A percentile compares a stretch with the other conserved stretches of the same genome.
phyloP scores from a whole-genome alignment of 2,888 invertebrate species.

The Platycheirus albimanus region DNA sequence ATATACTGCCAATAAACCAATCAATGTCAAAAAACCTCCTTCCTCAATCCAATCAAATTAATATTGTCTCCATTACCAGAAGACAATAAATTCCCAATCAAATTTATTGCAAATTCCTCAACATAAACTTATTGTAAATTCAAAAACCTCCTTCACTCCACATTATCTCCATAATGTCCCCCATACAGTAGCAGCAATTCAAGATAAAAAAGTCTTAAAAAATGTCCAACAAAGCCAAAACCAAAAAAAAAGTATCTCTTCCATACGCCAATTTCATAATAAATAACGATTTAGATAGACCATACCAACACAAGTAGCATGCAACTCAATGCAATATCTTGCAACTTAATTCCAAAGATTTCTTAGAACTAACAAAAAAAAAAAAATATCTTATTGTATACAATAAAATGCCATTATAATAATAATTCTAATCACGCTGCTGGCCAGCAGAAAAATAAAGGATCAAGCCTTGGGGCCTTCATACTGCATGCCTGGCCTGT shows the following conservation, averaged over 20 bases:
- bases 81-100: slow-evolving; percentile 53
- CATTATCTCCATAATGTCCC: slow-evolving; percentile 2
- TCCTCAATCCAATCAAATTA: slow-evolving; percentile 63
- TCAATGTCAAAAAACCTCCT: slow-evolving; percentile 52
- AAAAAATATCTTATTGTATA: slow-evolving; percentile 35
- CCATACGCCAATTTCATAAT: slow-evolving; percentile 67
- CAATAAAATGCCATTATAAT: slow-evolving; percentile 62
- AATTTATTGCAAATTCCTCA: slow-evolving; percentile 69
- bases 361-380: slow-evolving; percentile 49
- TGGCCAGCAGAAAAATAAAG: slow-evolving; percentile 39
- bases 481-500: too few species aligned
- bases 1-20: slow-evolving; percentile 21
- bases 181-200: slow-evolving; percentile 17
- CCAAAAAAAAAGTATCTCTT: slow-evolving; percentile 23
- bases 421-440: slow-evolving; percentile 71
- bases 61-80: slow-evolving; percentile 53
- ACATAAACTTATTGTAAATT: slow-evolving; percentile 46
- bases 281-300: slow-evolving; percentile 70
- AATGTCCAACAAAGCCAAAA: slow-evolving; percentile 16
- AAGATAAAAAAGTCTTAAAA: background rate
- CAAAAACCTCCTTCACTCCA: background rate
- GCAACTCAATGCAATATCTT: slow-evolving; percentile 44
- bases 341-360: slow-evolving; percentile 46
- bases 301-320: slow-evolving; percentile 39
- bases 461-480: slow-evolving; percentile 8